Evolutionary conservation across 2,113 vertebrate species (phyloP).

Genomic region (Phainopepla nitens): DNA sequence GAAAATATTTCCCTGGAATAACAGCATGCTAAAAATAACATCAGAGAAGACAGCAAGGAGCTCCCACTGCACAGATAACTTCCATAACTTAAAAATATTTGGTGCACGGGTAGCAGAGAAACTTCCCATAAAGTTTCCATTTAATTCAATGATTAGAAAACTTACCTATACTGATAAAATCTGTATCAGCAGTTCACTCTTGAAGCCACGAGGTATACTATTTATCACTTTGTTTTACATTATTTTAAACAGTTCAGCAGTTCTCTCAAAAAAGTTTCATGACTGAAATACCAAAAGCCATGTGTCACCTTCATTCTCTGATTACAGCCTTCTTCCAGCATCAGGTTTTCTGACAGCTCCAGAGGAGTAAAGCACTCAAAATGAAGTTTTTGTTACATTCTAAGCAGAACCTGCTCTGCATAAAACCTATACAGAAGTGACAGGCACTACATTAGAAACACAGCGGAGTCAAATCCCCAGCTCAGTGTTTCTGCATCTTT

Average conservation of each 20-base stretch:
- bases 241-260: background rate
- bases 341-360: background rate
- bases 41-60: background rate
- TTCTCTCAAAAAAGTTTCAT: background rate
- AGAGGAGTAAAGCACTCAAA: background rate
- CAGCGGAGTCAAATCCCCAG: background rate
- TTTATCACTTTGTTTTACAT: background rate
- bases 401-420: background rate
- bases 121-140: background rate
- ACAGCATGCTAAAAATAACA: background rate
- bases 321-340: background rate
- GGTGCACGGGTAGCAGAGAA: background rate
- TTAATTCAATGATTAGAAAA: background rate
- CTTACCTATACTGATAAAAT: background rate
- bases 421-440: background rate
- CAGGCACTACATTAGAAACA: background rate
- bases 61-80: background rate
- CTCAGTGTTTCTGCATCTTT: background rate
- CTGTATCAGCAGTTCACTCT: background rate
- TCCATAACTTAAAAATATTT: background rate
- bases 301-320: background rate
- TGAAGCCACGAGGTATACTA: background rate
- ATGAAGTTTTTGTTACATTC: background rate
- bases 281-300: background rate
- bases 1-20: background rate